Conservation (phyloP, 2,797 vertebrate genomes). For the Pangasius macronema region DNA sequence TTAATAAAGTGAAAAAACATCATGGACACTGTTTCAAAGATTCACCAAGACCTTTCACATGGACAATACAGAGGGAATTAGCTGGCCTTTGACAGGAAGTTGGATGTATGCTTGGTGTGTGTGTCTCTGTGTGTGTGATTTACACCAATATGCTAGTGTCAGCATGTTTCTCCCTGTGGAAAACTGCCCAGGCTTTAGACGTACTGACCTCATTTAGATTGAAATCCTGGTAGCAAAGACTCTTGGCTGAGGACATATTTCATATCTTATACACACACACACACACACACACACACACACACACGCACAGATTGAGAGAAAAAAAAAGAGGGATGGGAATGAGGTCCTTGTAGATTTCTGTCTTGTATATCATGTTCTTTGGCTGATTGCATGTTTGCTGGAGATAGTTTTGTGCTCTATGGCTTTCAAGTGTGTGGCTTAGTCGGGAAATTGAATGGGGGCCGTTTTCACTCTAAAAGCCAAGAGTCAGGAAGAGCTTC, state of each 20-base stretch:
- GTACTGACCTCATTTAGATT: conserved; percentile 49
- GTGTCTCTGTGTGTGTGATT: conserved; percentile 28
- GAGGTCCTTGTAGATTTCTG: background rate
- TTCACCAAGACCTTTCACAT: background rate
- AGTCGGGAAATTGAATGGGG: conserved; percentile 10
- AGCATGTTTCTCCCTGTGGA: conserved; percentile 50
- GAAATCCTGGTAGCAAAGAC: conserved; percentile 40
- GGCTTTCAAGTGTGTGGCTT: conserved; percentile 18
- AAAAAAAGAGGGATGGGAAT: background rate
- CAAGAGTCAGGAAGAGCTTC: conserved; percentile 17
- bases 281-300: conserved; percentile 14
- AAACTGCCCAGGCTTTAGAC: conserved; percentile 40
- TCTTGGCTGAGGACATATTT: conserved; percentile 49
- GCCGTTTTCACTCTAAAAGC: conserved; percentile 18
- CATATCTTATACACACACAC: conserved; percentile 1
- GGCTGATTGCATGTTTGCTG: conserved; percentile 11
- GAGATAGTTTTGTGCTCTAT: conserved; percentile 17
- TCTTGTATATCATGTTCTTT: conserved; percentile 1
- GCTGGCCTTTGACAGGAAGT: conserved; percentile 42
- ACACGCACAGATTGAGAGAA: background rate
- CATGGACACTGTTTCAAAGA: background rate
- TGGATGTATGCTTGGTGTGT: conserved; percentile 27
- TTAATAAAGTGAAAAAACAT: background rate
- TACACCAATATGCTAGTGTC: conserved; percentile 44
- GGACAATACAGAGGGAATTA: conserved; percentile 46